Percentiles rank a stretch among this genome's conserved stretches.
Evolutionary conservation across 30 jellyfish, hydroid and myxozoan genomes (phyloP).

Genomic region (Turritopsis dohrnii): DNA sequence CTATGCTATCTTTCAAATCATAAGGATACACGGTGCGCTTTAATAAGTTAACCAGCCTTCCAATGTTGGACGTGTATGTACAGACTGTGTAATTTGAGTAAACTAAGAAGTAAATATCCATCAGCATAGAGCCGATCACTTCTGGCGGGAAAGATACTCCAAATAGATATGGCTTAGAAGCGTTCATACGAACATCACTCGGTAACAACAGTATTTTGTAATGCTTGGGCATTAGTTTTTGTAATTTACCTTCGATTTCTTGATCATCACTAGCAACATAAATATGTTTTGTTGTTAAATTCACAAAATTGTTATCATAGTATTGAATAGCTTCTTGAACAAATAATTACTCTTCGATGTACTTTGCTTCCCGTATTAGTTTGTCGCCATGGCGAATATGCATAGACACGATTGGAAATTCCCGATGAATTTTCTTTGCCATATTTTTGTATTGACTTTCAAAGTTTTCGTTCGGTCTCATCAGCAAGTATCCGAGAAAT

Average conservation of each 20-base stretch:
- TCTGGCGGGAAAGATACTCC: neutral
- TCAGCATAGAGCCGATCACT: neutral
- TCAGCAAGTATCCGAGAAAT: neutral
- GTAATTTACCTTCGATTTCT: neutral
- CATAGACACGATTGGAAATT: conserved; percentile 21
- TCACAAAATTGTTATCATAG: neutral
- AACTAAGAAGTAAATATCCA: neutral
- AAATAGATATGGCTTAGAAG: too few species aligned
- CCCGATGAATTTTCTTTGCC: neutral
- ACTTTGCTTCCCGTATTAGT: conserved; percentile 13
- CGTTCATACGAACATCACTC: neutral
- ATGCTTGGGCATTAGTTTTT: neutral
- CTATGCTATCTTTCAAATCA: neutral
- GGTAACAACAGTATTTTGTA: neutral
- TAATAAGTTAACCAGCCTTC: neutral
- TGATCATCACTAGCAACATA: conserved; percentile 11
- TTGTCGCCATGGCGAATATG: conserved; percentile 41
- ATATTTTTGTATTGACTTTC: neutral
- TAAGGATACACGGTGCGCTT: neutral
- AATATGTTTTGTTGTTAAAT: neutral
- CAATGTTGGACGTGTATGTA: conserved; percentile 1
- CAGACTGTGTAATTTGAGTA: conserved; percentile 2
- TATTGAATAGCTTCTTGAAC: neutral
- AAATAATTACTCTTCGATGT: neutral
- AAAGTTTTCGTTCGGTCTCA: neutral